Base-by-base conservation (phyloP, 2,888 invertebrate species). In the Hirtodrosophila histrioides region DNA sequence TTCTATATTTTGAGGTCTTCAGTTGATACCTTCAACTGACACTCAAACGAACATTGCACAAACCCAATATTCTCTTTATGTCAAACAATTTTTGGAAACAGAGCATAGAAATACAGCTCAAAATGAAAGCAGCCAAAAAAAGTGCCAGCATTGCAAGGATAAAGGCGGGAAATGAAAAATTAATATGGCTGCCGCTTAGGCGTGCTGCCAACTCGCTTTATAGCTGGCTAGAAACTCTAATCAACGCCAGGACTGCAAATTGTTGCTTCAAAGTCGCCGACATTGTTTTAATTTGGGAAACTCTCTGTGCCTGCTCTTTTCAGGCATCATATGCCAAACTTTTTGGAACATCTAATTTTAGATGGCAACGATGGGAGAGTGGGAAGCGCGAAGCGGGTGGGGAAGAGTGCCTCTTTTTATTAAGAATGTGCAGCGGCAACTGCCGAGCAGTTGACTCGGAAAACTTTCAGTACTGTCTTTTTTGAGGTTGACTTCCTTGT, bases 211-310 rank as follows among this genome's bases (percentile, higher is more conserved):
- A 57, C 56, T 57, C 17, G 61, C 33, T 49, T 49, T 60, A 17
- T 29, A 49, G 53, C 24, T 48, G 40, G 48, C 24, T 49, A 33
- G 58, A 50, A 75, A 77, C 53, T 77, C 74, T 77, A 77, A 75
- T 69, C 78, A 77, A 69, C 61, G 58, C 50, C 39, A 31, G 41
- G 40, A 44, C 40, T 48, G 67, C 67, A 74, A 74, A 76, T 74
- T 74, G 74, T 76, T 76, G 74, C 67, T 72, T 74, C 67, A 76
- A 71, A 61, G 60, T 61, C 56, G 74, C 58, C 66, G 78, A 66
- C 78, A 70, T 78, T 71, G 75, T 88, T 86, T 80, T 88, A 83
- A 82, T 83, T 87, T 82, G 76, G 57, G 29, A 24, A 67, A 49
- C 61, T 45, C 54, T 49, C 55, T 31, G 45, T 36, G n/a, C 40